These are phyloP conservation scores for Cyrtodaria siliqua DNA, from an alignment of 2,888 invertebrate genomes.

Conservation along the genomic window DNA sequence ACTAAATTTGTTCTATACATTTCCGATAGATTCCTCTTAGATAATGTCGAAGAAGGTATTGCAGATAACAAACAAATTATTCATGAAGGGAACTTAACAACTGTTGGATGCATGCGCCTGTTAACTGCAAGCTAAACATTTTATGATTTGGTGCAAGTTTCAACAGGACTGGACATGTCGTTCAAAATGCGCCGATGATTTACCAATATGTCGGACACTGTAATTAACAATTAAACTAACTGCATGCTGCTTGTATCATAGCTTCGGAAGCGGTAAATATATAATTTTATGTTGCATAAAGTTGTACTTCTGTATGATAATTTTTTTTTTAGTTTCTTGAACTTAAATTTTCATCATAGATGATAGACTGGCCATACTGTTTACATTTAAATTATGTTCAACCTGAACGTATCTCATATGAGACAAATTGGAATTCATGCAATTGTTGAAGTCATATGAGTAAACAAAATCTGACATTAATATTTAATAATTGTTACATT, in stretches of 20 bases:
- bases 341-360: neutral
- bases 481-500: no score
- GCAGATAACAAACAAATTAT: neutral
- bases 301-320: neutral
- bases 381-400: neutral
- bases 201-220: constrained; percentile 33
- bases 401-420: no score
- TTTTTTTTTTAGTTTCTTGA: neutral
- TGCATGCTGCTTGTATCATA: constrained; percentile 24
- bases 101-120: neutral
- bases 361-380: no score
- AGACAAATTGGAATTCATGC: no score
- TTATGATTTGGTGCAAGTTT: constrained; percentile 20
- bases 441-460: no score
- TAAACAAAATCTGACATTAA: no score
- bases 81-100: neutral
- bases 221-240: constrained; percentile 36
- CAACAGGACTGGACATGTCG: constrained; percentile 39
- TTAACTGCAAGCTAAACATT: neutral
- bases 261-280: neutral
- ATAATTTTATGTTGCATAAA: neutral
- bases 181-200: constrained; percentile 30
- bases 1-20: neutral
- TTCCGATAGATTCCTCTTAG: neutral
- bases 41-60: constrained; percentile 54